Evolutionary conservation across 2,888 invertebrate genomes (phyloP), one percentile per base, ranked within the genome.

Genomic region (Heliothis peltigera): DNA sequence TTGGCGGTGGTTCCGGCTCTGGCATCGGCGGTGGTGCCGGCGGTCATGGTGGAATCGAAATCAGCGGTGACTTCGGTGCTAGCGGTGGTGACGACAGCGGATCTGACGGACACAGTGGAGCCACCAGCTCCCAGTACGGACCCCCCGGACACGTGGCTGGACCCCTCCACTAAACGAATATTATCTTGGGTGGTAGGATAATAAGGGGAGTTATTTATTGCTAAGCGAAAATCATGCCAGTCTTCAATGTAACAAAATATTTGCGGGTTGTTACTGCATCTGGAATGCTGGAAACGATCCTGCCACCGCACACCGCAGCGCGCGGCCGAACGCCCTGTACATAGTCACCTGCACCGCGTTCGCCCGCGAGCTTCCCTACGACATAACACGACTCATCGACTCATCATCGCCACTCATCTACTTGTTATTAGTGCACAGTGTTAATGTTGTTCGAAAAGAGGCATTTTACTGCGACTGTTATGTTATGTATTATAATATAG

Each of bases 401-500:
- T 87, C 87, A 89, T 89, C 86, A 87, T 89, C 86, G 83, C 84
- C 85, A 87, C 85, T 90, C 91, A 89, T 91, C 83, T 91, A 93
- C 91, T 94, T 90, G 94, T 94, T 94, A 93, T 93, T 92, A 91
- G 91, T 91, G 93, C 93, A 94, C 93, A 90, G 89, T 93, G 93
- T 94, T 94, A 91, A 89, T 87, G 91, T 92, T 91, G 85, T 91
- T 86, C 86, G 85, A 89, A 90, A 87, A 87, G 89, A 89, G 89
- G 88, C 89, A 89, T 89, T 89, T 88, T 90, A 88, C 86, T 91
- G 90, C 91, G 91, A 92, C 91, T 94, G 94, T 94, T 94, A 92
- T 87, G 91, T 93, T 92, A 92, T 93, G 90, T 93, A 92, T 92
- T 89, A 88, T 91, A 90, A 89, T 83, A 88, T 91, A 91, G 91